Evolutionary conservation across 2,888 invertebrate species (phyloP), one percentile per base, ranked within the genome.

Genomic region (Cheilosia vernalis): DNA sequence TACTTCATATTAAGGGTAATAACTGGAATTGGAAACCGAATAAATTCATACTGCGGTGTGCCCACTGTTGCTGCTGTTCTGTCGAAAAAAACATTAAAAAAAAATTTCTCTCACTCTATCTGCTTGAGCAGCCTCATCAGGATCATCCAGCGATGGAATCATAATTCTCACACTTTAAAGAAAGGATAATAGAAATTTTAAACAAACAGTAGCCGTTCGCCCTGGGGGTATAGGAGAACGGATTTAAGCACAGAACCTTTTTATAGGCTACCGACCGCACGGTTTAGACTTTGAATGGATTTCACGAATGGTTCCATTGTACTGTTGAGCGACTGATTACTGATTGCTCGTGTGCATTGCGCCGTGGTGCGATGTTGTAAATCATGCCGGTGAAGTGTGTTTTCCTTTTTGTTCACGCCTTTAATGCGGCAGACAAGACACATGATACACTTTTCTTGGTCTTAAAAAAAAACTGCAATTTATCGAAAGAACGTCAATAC

Each of bases 121-220:
- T 61, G 82, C 44, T 7, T 66, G 21, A 47, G 19, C n/a, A 55
- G 37, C 69, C 56, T 58, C 63, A 58, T 53, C 63, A 47, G 78
- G 67, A 79, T 83, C 73, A 76, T 40, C 63, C 55, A 24, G 55
- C 51, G 42, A 33, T 17, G 24, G 53, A 61, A 42, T 77, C 60
- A 84, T 79, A 84, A 64, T 84, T 84, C 83, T 84, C 83, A 84
- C 83, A 84, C 83, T 84, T 84, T 69, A 67, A 51, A 51, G 53
- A 42, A 79, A 69, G 51, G 73, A 73, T 56, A 42, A 70, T 37
- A 10, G 63, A 55, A 53, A 42, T 13, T 82, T 74, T 79, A 84
- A 84, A 74, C 83, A 84, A 79, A 84, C 64, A 78, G 13, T 5
- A 40, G 63, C 64, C 44, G 27, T 58, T 27, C 15, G 53, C 37